phyloP scores from a whole-genome alignment of 2,888 invertebrate genomes.

The Epistrophe eligans region DNA sequence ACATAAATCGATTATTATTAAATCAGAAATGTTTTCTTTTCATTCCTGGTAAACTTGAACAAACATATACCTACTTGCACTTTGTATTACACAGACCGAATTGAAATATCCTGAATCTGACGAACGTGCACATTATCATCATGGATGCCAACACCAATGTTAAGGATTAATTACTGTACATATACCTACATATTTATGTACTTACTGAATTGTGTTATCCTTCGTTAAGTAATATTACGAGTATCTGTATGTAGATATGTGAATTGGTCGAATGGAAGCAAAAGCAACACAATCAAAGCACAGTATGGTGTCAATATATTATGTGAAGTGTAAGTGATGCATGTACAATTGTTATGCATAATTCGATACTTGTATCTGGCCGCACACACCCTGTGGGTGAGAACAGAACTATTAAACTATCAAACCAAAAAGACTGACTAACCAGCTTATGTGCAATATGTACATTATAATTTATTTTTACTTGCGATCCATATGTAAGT shows the following conservation, averaged over 20 bases:
- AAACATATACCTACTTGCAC: background rate
- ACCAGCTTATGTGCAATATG: too few relatives aligned
- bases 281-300: background rate
- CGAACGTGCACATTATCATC: background rate
- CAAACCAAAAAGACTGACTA: background rate
- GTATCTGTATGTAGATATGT: background rate
- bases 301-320: background rate
- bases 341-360: background rate
- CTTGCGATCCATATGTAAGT: too few relatives aligned
- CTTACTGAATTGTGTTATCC: too few relatives aligned
- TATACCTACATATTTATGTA: background rate
- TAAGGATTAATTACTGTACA: background rate
- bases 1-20: conserved; percentile 14
- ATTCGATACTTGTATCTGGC: background rate
- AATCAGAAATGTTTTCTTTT: conserved; percentile 14
- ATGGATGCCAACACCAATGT: conserved; percentile 1
- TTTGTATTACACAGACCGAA: background rate
- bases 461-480: too few relatives aligned
- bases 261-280: background rate
- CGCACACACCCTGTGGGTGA: background rate
- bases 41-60: background rate
- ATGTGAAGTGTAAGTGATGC: background rate
- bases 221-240: too few relatives aligned
- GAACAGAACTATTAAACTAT: background rate
- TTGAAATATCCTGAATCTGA: background rate